Conservation (phyloP, 2,113 vertebrate species). For the Fulica atra region DNA sequence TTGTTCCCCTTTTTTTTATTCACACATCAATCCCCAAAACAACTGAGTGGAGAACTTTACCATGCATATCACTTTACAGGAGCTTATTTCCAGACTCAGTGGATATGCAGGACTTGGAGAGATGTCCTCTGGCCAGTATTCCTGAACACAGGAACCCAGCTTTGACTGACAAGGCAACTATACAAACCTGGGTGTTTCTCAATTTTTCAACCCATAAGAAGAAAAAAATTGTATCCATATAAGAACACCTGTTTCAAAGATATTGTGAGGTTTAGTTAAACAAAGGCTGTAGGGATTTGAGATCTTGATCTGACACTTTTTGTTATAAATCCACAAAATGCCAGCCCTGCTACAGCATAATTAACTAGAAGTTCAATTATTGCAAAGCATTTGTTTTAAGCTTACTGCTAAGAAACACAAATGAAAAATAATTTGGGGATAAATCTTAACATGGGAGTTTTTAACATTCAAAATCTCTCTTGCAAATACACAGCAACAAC, state of each 20-base stretch:
- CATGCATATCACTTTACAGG: neutral
- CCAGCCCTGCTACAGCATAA: neutral
- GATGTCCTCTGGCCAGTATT: accelerated
- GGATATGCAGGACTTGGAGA: neutral
- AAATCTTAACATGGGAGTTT: neutral
- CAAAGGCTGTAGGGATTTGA: neutral
- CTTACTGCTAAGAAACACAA: neutral
- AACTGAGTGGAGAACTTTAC: neutral
- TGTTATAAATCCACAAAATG: neutral
- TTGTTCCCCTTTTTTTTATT: neutral
- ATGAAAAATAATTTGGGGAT: neutral
- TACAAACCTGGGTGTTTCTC: neutral
- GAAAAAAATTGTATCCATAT: neutral
- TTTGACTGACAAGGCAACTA: neutral
- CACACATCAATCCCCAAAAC: neutral
- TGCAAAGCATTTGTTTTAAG: neutral
- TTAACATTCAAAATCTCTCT: neutral
- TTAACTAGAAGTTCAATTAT: neutral
- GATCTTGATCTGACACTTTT: neutral
- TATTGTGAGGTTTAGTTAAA: neutral
- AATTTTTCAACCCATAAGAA: neutral
- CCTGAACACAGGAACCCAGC: neutral
- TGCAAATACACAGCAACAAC: neutral
- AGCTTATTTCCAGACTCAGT: neutral
- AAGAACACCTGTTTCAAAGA: neutral